phyloP scores from a whole-genome alignment of 2,113 vertebrate species.

The Phasianus colchicus region DNA sequence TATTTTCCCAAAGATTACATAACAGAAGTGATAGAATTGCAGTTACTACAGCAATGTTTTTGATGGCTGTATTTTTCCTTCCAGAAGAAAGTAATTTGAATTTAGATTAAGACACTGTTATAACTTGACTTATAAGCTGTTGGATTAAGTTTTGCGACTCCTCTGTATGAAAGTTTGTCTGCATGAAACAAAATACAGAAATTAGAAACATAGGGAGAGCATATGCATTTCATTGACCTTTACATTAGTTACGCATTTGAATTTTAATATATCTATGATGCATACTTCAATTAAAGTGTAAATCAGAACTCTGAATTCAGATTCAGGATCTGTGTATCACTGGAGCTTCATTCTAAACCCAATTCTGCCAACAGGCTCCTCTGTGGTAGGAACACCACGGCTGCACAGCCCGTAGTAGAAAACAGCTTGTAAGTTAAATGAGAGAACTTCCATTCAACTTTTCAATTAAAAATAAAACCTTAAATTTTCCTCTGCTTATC shows the following conservation, averaged over 20 bases:
- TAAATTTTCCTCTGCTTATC: too few species aligned
- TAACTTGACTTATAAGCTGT: conserved; percentile 13
- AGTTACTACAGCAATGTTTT: background rate
- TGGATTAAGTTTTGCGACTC: background rate
- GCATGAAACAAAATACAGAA: background rate
- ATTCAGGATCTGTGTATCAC: background rate
- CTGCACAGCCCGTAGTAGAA: background rate
- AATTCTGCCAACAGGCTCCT: background rate
- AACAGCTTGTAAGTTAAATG: background rate
- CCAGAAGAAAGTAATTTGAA: conserved; percentile 47
- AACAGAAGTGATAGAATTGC: conserved; percentile 23
- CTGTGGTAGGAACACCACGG: background rate
- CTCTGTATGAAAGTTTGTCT: background rate
- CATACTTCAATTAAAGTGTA: conserved; percentile 52
- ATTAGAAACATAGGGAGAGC: conserved; percentile 33
- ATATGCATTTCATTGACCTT: conserved; percentile 45
- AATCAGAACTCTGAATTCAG: background rate
- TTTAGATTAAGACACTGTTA: conserved; percentile 42
- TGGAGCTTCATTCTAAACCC: background rate
- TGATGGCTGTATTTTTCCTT: conserved; percentile 5
- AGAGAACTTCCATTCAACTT: background rate
- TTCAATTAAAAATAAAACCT: background rate
- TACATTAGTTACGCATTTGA: conserved; percentile 37
- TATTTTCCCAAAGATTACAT: conserved; percentile 20
- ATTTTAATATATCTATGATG: conserved; percentile 37